Percentiles rank a stretch among this genome's conserved stretches.
Conservation (phyloP, 2,888 invertebrate species). For the Pelosia muscerda region DNA sequence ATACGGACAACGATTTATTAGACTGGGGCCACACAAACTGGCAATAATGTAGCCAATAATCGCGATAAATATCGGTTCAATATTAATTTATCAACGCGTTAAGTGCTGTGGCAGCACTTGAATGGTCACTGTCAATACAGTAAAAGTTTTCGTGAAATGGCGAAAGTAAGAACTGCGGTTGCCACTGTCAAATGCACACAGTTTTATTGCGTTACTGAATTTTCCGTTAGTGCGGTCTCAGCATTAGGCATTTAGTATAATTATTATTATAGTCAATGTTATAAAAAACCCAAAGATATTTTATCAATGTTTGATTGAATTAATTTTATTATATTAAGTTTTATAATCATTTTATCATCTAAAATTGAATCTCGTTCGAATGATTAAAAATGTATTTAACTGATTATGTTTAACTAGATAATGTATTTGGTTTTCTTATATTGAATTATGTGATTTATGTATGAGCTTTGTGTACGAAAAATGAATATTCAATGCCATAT, state of each 20-base stretch:
- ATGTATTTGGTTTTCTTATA: not conserved
- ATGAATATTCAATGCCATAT: not conserved
- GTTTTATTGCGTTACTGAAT: no score
- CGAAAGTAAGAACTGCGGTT: no score
- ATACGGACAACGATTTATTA: not conserved
- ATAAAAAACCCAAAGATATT: conserved; percentile 14
- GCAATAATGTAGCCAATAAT: no score
- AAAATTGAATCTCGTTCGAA: not conserved
- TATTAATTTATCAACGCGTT: no score
- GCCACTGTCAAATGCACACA: no score
- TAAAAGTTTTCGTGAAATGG: no score
- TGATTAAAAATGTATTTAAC: not conserved
- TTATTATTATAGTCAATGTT: conserved; percentile 5
- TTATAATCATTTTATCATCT: not conserved
- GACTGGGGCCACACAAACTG: no score
- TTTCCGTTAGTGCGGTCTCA: no score
- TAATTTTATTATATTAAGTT: not conserved
- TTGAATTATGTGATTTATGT: not conserved
- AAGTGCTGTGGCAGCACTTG: no score
- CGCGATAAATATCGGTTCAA: no score
- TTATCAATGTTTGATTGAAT: not conserved
- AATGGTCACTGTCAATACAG: no score
- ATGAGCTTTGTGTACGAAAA: not conserved
- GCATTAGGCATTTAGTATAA: not conserved
- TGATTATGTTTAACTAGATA: not conserved